Conservation (phyloP, 2,113 vertebrate species). For the Megalops atlanticus region DNA sequence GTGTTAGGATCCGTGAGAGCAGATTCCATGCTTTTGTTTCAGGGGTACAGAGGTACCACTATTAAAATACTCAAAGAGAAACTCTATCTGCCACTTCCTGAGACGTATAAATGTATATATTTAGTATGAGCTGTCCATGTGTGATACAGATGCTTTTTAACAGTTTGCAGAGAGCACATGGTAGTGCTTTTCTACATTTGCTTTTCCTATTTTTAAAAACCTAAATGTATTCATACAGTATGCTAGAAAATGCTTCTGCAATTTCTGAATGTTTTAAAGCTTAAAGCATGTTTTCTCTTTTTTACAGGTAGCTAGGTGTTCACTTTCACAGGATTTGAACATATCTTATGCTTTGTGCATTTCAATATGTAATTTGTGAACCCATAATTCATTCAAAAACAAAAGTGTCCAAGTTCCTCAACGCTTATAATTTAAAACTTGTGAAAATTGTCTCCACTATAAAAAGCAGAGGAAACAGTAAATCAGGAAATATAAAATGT, state of each 20-base stretch:
- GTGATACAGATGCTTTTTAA: neutral
- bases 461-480: slow-evolving; percentile 74
- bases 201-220: slow-evolving; percentile 1
- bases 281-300: neutral
- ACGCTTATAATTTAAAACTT: slow-evolving; percentile 70
- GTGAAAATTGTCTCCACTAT: slow-evolving; percentile 70
- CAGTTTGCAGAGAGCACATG: neutral
- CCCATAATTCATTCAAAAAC: slow-evolving; percentile 49
- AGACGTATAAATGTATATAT: neutral
- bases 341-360: slow-evolving; percentile 17
- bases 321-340: slow-evolving; percentile 18
- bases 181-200: neutral
- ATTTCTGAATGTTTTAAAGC: neutral
- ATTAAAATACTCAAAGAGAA: too few relatives aligned
- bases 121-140: neutral
- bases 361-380: slow-evolving; percentile 38
- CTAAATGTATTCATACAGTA: neutral
- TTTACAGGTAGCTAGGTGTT: slow-evolving; percentile 7
- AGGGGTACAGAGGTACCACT: neutral
- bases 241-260: neutral
- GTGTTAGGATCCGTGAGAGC: neutral
- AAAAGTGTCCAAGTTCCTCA: slow-evolving; percentile 68
- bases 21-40: neutral
- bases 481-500: slow-evolving; percentile 72
- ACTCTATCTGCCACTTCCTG: neutral